These are phyloP conservation scores for Bufo gargarizans DNA, from an alignment of 2,113 vertebrate genomes.

Conservation along the genomic window DNA sequence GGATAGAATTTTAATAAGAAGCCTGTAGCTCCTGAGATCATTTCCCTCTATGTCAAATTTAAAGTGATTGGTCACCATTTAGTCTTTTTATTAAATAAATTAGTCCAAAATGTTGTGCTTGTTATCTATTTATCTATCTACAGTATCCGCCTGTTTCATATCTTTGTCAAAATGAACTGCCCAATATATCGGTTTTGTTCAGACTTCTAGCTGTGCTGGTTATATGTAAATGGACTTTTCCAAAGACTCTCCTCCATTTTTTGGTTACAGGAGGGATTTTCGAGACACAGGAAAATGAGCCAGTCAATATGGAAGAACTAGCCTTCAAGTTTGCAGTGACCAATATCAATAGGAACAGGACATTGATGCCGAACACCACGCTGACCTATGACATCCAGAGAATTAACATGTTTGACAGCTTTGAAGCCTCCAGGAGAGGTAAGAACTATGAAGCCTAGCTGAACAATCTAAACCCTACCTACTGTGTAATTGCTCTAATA, in stretches of 20 bases:
- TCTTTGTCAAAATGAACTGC: too few species aligned
- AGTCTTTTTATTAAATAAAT: too few species aligned
- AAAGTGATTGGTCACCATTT: too few species aligned
- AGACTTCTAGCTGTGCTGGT: too few species aligned
- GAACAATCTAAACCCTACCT: not conserved
- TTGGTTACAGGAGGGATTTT: constrained; percentile 91
- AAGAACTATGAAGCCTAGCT: constrained; percentile 54
- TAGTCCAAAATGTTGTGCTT: too few species aligned
- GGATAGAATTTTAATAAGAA: not conserved
- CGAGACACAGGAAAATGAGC: constrained; percentile 95
- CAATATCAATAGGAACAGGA: constrained; percentile 96
- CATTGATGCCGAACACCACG: constrained; percentile 96
- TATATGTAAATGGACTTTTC: not conserved
- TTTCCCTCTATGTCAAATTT: too few species aligned
- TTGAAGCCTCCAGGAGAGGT: constrained; percentile 97
- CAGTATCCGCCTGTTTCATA: too few species aligned
- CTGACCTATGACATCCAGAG: constrained; percentile 98
- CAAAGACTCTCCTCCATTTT: constrained; percentile 61
- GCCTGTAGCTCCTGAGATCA: not conserved
- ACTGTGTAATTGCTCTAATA: not conserved
- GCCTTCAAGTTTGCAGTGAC: constrained; percentile 98
- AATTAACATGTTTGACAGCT: constrained; percentile 97
- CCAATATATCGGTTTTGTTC: too few species aligned
- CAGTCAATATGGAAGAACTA: constrained; percentile 93
- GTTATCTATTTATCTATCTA: too few species aligned